Base-by-base conservation (phyloP, 2,797 vertebrate genomes). In the Centroberyx gerrardi region DNA sequence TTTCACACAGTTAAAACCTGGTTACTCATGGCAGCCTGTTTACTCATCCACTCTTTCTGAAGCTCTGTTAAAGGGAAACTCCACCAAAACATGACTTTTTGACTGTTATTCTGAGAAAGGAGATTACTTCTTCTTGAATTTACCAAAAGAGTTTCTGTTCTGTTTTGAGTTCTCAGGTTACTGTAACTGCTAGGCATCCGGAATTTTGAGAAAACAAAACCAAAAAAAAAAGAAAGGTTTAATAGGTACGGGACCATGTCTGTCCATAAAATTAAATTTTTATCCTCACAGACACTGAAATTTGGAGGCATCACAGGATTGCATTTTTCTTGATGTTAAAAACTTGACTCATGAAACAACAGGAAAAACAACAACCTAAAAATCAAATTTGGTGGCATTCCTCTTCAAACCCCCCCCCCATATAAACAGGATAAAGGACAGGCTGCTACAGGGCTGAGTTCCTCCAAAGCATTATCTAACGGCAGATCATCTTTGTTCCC, bases 1-100 rank as follows among this genome's bases (percentile, higher is more conserved):
- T 92, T 93, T 94, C 91, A 84, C 90, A 88, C 91, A 68, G 80
- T 89, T 84, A 46, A 80, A 87, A 56, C 72, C 72, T 65, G 5
- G 80, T 27, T 78, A 7, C 68, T 84, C 85, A 49, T 78, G 84
- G 86, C 86, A 73, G 84, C 62, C 79, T 76, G 87, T 86, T 83
- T 80, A 84, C 90, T 90, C 90, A 82, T 82, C 81, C 85, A 82
- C 88, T 77, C 79, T 31, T 72, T 80, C 81, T 9, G 13, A 7
- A 53, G 59, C 80, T 78, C 78, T 82, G 80, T 90, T 74, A 90
- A 88, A 74, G 89, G 90, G 87, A 85, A 92, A 91, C 78, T 90
- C 90, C 86, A 56, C 87, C 83, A 87, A 89, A 88, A 81, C n/a
- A 75, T 40, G 42, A 72, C 81, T 81, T 68, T 38, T 46, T 76